Base-by-base conservation (phyloP, 2,113 vertebrate genomes). In the Hyperoodon ampullatus region DNA sequence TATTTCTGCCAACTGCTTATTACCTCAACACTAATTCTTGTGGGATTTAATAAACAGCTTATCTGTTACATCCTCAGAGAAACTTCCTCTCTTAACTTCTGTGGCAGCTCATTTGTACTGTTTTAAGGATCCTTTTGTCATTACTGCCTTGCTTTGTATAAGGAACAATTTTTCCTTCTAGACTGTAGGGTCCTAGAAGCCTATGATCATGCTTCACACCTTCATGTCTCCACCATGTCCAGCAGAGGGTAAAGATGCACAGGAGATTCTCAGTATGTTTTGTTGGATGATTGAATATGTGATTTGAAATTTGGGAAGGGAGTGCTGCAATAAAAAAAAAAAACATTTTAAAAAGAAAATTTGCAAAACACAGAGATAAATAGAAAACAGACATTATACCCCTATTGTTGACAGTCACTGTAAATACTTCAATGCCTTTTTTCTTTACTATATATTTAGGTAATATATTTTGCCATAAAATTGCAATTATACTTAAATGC, bases 391-490 rank as follows among this genome's bases (percentile, higher is more conserved):
- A 80, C n/a, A 6, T 44, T 55, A 2, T 88, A 14, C 2, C 78
- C 1, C 47, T 8, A 39, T 44, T 71, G 3, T 89, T 88, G 74
- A 86, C 23, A 72, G 30, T 24, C 47, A 75, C 42, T 70, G 28
- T 55, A 77, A 81, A 84, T 93, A 65, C 19, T 39, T 88, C 58
- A 75, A n/a, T 75, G 55, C 70, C 23, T 39, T 82, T 58, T 66
- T 83, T 94, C 19, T 18, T 88, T 75, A 50, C 83, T 11, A 63
- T 47, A 61, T 72, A 68, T 70, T 85, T 90, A 83, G 63, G 66
- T 21, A 86, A 92, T 78, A 53, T 70, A 53, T 93, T 93, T 95
- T 21, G 23, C 8, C 88, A 66, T 77, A 72, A 83, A 72, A 35
- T 47, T 91, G 21, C 33, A 89, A 42, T 93, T 33, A 47, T 44